Conservation (phyloP, 2,888 invertebrate species). For the Mesorhabditis belari region DNA sequence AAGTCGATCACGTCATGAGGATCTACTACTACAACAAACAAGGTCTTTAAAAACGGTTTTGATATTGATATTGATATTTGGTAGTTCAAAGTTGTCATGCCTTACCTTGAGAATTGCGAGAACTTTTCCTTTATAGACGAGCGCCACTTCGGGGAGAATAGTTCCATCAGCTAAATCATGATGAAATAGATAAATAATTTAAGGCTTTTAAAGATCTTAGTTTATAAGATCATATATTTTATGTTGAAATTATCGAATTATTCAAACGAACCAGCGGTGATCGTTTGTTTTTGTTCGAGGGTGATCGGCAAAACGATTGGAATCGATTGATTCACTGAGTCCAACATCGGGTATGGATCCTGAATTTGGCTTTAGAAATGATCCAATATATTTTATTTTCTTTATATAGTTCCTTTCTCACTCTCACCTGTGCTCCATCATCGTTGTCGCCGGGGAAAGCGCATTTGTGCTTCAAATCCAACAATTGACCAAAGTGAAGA, state of each 20-base stretch:
- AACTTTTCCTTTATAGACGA: slow-evolving; percentile 55
- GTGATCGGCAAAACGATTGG: slow-evolving; percentile 83
- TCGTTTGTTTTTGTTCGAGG: slow-evolving; percentile 63
- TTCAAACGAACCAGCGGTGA: slow-evolving; percentile 3
- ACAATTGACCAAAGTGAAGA: slow-evolving; percentile 82
- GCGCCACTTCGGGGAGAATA: slow-evolving; percentile 39
- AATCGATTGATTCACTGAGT: slow-evolving; percentile 79
- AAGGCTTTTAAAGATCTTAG: too few relatives aligned
- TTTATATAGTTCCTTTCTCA: slow-evolving; percentile 8
- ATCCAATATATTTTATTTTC: slow-evolving; percentile 54
- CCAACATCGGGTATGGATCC: slow-evolving; percentile 19
- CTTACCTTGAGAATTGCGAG: slow-evolving; percentile 54
- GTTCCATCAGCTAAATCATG: slow-evolving; percentile 7
- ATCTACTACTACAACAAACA: too few relatives aligned
- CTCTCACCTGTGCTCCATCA: slow-evolving; percentile 5
- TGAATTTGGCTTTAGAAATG: slow-evolving; percentile 81
- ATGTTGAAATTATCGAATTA: not conserved
- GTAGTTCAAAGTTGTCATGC: too few relatives aligned
- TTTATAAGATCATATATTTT: too few relatives aligned
- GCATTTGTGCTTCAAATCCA: slow-evolving; percentile 56
- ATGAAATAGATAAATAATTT: too few relatives aligned
- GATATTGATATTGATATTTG: too few relatives aligned
- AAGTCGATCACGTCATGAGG: too few relatives aligned
- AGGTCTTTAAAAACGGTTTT: too few relatives aligned
- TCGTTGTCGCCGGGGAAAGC: slow-evolving; percentile 16